phyloP scores from a whole-genome alignment of 2,113 vertebrate genomes.

The Rutilus rutilus region DNA sequence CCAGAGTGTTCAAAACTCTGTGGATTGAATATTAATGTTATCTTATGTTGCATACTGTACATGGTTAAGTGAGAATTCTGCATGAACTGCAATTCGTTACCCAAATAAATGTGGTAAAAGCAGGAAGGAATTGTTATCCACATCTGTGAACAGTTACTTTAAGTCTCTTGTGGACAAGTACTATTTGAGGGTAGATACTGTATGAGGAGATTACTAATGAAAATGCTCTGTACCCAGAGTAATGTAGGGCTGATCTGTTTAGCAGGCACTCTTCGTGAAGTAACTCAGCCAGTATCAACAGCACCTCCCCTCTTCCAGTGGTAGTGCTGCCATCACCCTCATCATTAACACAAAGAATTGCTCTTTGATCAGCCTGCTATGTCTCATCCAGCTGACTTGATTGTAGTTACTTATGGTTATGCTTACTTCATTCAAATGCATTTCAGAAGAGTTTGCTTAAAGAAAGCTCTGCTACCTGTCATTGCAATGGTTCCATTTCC shows the following conservation, averaged over 20 bases:
- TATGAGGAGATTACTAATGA: background rate
- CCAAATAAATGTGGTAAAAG: background rate
- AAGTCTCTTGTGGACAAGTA: background rate
- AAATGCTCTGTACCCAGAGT: background rate
- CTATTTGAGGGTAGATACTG: background rate
- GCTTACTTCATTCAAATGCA: slow-evolving; percentile 1
- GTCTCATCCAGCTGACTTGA: background rate
- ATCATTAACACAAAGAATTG: slow-evolving; percentile 1
- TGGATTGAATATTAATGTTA: background rate
- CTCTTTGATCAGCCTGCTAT: slow-evolving; percentile 12
- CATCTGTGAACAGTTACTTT: slow-evolving; percentile 1
- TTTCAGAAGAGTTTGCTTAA: slow-evolving; percentile 24
- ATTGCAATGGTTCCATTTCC: slow-evolving; percentile 20
- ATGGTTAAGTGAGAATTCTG: background rate
- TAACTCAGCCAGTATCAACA: background rate
- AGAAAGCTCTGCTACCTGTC: slow-evolving; percentile 18
- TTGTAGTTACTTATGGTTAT: slow-evolving; percentile 8
- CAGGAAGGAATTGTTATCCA: slow-evolving; percentile 2
- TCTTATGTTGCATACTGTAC: background rate
- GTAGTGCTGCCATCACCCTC: background rate
- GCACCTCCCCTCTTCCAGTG: background rate
- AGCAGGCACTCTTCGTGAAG: background rate
- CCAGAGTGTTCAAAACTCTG: background rate
- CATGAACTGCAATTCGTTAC: background rate
- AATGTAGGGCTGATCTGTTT: background rate